Evolutionary conservation across 1,140 invertebrate species (phyloP), one percentile per base, ranked within the genome.

Genomic region (Drosophila simulans): DNA sequence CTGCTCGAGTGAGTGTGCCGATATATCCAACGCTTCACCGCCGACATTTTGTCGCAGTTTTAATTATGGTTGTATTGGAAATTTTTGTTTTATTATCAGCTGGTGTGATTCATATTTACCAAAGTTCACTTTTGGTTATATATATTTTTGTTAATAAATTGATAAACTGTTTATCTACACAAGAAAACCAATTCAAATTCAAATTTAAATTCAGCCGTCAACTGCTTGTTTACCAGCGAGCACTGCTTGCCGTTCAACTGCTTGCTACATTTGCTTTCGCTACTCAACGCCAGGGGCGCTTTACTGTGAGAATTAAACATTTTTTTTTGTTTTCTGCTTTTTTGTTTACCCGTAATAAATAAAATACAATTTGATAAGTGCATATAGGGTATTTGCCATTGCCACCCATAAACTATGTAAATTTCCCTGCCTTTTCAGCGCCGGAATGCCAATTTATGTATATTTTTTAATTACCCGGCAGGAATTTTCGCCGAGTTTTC

Each of bases 1-100:
- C 45, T 94, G 73, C 77, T 94, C 94, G 85, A 86, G 39, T 90
- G 83, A 39, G 90, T 90, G 57, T 91, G 90, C 25, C 90, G 80
- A 57, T 90, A 91, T 17, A 81, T 95, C 95, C 91, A 94, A 93
- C 90, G 94, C 94, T 91, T 93, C 55, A 83, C 93, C 90, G 80
- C 95, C 94, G 72, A 94, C 94, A 91, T 95, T 95, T 78, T 95
- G 12, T 17, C 12, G 39, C 17, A n/a, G 31, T 35, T 63, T 40
- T 46, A 17, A 22, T 11, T 68, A 37, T 60, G 15, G 43, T 8
- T 35, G 11, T 20, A 10, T 31, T 10, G 31, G 20, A 22, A 22
- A 22, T 22, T 22, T 22, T 35, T 1, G 40, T n/a, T 51, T 1
- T 31, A 5, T 57, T 31, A 51, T 76, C 52, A 70, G n/a, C 62